Conservation (phyloP, 2,888 invertebrate species). For the Fabriciana adippe region DNA sequence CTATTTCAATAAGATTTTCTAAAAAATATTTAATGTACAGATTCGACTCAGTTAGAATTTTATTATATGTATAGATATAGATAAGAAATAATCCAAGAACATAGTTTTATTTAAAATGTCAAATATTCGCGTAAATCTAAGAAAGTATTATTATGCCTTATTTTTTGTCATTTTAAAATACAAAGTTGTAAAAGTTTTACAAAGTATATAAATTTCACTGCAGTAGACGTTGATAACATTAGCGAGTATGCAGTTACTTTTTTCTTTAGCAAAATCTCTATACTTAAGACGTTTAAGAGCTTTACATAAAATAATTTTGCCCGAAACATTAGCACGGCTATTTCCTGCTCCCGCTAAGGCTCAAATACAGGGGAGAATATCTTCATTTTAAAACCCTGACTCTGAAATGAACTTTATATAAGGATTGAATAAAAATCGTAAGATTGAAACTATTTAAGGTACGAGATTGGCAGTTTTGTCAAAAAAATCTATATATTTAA, state of each 20-base stretch:
- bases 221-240: constrained; percentile 15
- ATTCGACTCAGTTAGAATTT: too few species aligned
- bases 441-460: too few species aligned
- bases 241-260: constrained; percentile 13
- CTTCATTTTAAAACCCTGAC: constrained; percentile 1
- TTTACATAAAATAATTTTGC: constrained; percentile 18
- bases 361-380: constrained; percentile 9
- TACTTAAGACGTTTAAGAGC: constrained; percentile 14
- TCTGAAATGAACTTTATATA: constrained; percentile 3
- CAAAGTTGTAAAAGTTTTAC: background rate
- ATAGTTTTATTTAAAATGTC: too few species aligned
- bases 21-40: too few species aligned
- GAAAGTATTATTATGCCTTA: background rate
- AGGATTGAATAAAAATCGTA: background rate
- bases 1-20: too few species aligned
- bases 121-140: too few species aligned
- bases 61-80: too few species aligned
- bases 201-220: constrained; percentile 1
- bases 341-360: constrained; percentile 3
- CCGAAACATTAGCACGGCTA: constrained; percentile 11
- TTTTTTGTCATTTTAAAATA: background rate
- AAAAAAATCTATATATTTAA: too few species aligned
- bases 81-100: too few species aligned
- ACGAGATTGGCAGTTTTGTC: too few species aligned
- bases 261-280: constrained; percentile 14